Percentiles rank a stretch among this genome's conserved stretches.
Evolutionary conservation across 92 coral and sea anemone genomes (phyloP).

Genomic region (Actinostola sp.): DNA sequence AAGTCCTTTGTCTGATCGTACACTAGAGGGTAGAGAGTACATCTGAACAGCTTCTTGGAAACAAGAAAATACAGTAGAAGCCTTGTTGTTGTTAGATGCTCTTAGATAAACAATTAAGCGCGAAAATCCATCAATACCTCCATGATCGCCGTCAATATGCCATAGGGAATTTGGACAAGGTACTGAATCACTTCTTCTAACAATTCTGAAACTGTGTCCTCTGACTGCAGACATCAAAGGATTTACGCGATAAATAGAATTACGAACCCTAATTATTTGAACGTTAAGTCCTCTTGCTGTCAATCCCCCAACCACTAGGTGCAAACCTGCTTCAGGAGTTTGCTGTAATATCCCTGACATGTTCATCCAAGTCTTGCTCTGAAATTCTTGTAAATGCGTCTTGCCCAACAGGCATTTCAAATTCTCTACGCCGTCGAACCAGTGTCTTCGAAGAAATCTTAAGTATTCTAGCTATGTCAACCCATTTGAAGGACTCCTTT

Average conservation of each 20-base stretch:
- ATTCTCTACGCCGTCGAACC: conserved; percentile 12
- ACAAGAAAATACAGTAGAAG: too few relatives aligned
- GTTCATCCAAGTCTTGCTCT: conserved; percentile 28
- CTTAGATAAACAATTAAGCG: conserved; percentile 49
- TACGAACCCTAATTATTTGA: conserved; percentile 43
- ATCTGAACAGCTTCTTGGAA: too few relatives aligned
- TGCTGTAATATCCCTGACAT: conserved; percentile 12
- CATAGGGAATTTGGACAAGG: conserved; percentile 46
- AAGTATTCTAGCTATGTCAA: conserved; percentile 38
- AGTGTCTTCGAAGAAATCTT: conserved; percentile 30
- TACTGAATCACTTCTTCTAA: conserved; percentile 39
- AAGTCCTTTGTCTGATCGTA: too few relatives aligned
- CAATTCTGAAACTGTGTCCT: conserved; percentile 28
- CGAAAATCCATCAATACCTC: conserved; percentile 46
- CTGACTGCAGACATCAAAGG: conserved; percentile 53
- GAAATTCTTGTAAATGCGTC: conserved; percentile 36
- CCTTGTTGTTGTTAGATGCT: conserved; percentile 27
- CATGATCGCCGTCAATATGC: conserved; percentile 62
- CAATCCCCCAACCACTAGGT: conserved; percentile 47
- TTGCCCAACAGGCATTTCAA: conserved; percentile 22
- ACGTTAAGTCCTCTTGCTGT: conserved; percentile 14
- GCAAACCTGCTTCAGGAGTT: background rate
- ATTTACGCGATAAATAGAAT: conserved; percentile 46
- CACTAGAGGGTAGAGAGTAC: too few relatives aligned
- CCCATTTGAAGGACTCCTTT: conserved; percentile 46